Evolutionary conservation across 2,113 vertebrate species (phyloP).

Genomic region (Pionites leucogaster): DNA sequence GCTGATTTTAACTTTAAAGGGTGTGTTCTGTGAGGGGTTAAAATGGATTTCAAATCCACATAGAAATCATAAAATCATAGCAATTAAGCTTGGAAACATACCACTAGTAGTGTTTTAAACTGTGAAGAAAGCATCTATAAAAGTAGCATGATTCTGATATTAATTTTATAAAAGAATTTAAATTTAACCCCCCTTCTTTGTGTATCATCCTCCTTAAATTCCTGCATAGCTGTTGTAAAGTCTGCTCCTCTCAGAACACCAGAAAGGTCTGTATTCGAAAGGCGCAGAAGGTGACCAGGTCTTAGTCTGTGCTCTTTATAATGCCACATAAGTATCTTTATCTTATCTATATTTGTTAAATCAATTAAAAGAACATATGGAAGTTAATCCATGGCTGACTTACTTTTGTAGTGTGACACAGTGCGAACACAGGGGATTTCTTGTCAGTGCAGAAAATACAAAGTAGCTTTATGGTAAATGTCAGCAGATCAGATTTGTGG

Average conservation of each 20-base stretch:
- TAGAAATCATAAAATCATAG: background rate
- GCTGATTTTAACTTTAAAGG: background rate
- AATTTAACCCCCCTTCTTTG: background rate
- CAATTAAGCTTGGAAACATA: background rate
- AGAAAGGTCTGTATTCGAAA: background rate
- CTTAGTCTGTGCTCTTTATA: background rate
- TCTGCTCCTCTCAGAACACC: background rate
- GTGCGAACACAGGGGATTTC: slow-evolving; percentile 3
- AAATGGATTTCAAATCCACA: background rate
- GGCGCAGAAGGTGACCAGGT: background rate
- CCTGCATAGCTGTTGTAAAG: background rate
- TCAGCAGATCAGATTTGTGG: background rate
- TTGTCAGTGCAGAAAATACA: background rate
- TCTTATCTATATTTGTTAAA: slow-evolving; percentile 36
- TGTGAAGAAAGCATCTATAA: background rate
- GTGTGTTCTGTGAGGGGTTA: background rate
- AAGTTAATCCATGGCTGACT: slow-evolving; percentile 59
- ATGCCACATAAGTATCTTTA: slow-evolving; percentile 22
- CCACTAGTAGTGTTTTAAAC: background rate
- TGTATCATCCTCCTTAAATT: background rate
- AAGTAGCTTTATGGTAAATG: background rate
- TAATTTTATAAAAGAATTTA: background rate
- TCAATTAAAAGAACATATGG: slow-evolving; percentile 55
- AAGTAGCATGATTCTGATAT: background rate
- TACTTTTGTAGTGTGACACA: background rate